Conservation (phyloP, 2,888 invertebrate genomes). For the Gastracanthus pulcherrimus region DNA sequence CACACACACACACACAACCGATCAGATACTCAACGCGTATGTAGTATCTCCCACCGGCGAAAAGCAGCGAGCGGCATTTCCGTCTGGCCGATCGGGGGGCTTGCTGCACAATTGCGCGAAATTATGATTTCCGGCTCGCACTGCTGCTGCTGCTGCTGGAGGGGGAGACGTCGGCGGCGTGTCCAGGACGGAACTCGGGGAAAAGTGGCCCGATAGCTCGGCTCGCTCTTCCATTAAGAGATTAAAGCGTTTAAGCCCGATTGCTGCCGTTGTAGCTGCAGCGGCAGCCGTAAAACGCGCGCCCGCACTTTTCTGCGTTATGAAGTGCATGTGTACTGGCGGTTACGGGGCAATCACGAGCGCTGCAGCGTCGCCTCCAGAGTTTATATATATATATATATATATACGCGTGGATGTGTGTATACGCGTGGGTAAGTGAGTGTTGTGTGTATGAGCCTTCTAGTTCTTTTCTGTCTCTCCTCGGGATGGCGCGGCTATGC, state of each 20-base stretch:
- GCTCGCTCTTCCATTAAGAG: constrained; percentile 56
- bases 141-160: neutral
- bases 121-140: constrained; percentile 54
- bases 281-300: neutral
- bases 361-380: neutral
- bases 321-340: neutral
- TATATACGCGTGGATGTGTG: no score
- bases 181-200: constrained; percentile 20
- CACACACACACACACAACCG: no score
- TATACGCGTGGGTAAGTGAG: no score
- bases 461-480: no score
- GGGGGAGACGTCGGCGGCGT: constrained; percentile 7
- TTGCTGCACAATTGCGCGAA: constrained; percentile 49
- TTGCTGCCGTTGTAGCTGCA: neutral
- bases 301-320: neutral
- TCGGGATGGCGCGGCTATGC: no score
- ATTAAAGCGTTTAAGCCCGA: constrained; percentile 51
- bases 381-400: neutral
- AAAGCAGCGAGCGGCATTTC: constrained; percentile 24
- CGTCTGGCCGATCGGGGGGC: constrained; percentile 6
- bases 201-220: constrained; percentile 60
- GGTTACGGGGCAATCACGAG: neutral
- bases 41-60: neutral
- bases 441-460: neutral
- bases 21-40: neutral